These are phyloP conservation scores for Falco berigora DNA, from an alignment of 2,797 vertebrate species.

Conservation along the genomic window DNA sequence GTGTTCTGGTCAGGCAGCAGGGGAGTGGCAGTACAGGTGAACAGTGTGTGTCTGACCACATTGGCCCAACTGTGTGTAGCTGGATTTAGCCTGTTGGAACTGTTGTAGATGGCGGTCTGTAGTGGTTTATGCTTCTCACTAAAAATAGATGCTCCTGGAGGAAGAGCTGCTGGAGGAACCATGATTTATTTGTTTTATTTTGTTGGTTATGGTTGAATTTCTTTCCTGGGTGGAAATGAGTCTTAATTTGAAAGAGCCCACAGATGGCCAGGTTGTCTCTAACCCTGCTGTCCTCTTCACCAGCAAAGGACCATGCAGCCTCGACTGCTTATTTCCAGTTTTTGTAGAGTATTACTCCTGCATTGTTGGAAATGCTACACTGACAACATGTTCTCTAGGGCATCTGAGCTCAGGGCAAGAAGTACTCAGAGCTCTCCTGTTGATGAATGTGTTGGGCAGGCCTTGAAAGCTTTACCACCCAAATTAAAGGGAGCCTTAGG, in stretches of 20 bases:
- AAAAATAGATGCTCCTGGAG: slow-evolving; percentile 51
- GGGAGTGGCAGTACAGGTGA: neutral
- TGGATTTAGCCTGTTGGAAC: neutral
- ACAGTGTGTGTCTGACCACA: rapidly evolving
- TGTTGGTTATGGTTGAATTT: slow-evolving; percentile 10
- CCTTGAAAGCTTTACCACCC: neutral
- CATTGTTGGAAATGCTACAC: rapidly evolving
- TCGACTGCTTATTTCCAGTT: neutral
- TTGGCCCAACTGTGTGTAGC: neutral
- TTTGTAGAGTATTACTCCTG: neutral
- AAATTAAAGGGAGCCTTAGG: neutral
- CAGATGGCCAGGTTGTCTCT: neutral
- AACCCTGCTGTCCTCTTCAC: neutral
- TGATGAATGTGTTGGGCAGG: neutral
- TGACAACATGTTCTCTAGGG: rapidly evolving
- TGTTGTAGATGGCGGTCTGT: neutral
- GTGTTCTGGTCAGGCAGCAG: neutral
- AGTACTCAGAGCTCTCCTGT: neutral
- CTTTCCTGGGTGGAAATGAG: neutral
- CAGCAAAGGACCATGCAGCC: neutral
- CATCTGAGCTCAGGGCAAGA: neutral
- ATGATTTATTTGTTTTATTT: neutral
- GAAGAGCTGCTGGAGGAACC: neutral
- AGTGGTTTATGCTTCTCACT: slow-evolving; percentile 31
- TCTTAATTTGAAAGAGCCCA: neutral